These are phyloP conservation scores for Poeciliopsis prolifica DNA, from an alignment of 2,113 vertebrate species.

Conservation along the genomic window DNA sequence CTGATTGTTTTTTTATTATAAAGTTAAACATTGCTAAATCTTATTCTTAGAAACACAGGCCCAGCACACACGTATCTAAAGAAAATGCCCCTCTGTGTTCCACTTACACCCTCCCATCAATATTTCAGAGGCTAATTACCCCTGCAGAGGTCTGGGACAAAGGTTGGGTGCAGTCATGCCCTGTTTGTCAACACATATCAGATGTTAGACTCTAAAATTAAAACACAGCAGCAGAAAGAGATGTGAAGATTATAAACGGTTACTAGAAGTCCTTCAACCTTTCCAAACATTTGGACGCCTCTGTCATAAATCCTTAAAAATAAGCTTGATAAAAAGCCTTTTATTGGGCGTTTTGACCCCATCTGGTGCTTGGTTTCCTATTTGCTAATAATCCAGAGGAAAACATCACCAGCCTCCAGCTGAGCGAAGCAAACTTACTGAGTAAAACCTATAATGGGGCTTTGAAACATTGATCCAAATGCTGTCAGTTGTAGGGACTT, in stretches of 20 bases:
- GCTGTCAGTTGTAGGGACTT: neutral
- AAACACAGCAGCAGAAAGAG: conserved; percentile 1
- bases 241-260: neutral
- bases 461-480: conserved; percentile 11
- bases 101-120: conserved; percentile 55
- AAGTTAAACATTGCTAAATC: neutral
- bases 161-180: conserved; percentile 35
- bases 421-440: neutral
- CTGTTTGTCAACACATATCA: conserved; percentile 26
- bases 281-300: neutral
- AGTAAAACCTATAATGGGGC: conserved; percentile 21
- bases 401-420: neutral
- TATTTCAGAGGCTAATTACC: conserved; percentile 78
- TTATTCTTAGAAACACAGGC: neutral
- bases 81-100: neutral
- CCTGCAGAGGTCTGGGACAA: conserved; percentile 63
- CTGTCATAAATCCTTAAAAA: neutral
- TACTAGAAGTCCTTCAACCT: neutral
- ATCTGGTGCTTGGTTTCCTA: neutral
- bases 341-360: neutral
- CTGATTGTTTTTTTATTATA: neutral
- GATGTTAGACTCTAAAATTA: conserved; percentile 22
- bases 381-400: conserved; percentile 12
- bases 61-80: neutral
- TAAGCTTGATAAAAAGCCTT: neutral